Percentiles rank a stretch among this genome's conserved stretches.
Conservation (phyloP, 2,888 invertebrate species). For the Busseola fusca region DNA sequence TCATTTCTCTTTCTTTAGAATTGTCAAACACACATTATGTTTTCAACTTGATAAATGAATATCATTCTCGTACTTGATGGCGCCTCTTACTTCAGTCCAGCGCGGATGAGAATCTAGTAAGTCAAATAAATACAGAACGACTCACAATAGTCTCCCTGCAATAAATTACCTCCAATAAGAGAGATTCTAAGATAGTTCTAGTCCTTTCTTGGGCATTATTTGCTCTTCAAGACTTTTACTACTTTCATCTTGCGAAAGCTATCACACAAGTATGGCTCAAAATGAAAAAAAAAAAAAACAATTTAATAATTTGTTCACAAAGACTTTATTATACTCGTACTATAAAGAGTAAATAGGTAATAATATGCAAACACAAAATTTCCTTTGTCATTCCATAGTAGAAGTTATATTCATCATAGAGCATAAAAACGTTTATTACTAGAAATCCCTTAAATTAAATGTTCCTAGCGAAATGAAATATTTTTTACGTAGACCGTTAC, state of each 20-base stretch:
- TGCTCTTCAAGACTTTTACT: neutral
- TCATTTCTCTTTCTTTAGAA: neutral
- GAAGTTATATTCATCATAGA: slow-evolving; percentile 36
- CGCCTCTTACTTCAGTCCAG: neutral
- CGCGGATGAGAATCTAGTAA: neutral
- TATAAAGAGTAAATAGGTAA: slow-evolving; percentile 35
- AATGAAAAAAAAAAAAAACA: slow-evolving; percentile 2
- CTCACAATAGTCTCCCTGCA: slow-evolving; percentile 1
- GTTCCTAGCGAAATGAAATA: slow-evolving; percentile 47
- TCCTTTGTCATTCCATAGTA: slow-evolving; percentile 48
- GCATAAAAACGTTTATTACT: slow-evolving; percentile 49
- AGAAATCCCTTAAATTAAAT: slow-evolving; percentile 50
- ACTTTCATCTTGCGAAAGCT: neutral
- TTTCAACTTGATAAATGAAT: neutral
- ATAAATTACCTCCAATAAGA: neutral
- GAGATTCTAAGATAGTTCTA: neutral
- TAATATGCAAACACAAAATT: slow-evolving; percentile 40
- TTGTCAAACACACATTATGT: neutral
- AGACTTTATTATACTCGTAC: neutral
- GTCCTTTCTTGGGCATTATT: neutral
- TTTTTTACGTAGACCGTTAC: slow-evolving; percentile 35
- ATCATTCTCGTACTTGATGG: neutral
- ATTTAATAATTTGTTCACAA: slow-evolving; percentile 6
- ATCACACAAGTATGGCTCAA: neutral
- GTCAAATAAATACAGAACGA: neutral